phyloP scores from a whole-genome alignment of 2,797 vertebrate species.

The Sebastolobus alascanus region DNA sequence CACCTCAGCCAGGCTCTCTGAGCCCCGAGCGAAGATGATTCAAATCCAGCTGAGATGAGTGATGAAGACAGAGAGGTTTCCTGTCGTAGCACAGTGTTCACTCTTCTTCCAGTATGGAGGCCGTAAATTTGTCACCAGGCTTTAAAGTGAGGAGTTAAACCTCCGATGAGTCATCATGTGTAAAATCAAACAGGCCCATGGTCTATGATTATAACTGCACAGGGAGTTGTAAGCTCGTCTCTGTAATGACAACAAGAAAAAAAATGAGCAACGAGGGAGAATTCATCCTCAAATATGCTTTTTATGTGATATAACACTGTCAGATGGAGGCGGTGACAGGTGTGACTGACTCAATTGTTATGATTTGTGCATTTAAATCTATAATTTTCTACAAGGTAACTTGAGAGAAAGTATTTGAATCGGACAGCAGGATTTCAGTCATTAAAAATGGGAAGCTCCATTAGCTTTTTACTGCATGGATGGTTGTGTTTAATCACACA shows the following conservation, averaged over 20 bases:
- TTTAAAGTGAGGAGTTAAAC: slow-evolving; percentile 73
- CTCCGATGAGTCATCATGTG: slow-evolving; percentile 77
- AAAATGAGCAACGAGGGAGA: slow-evolving; percentile 48
- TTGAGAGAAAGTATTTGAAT: slow-evolving; percentile 2
- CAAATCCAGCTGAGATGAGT: slow-evolving; percentile 68
- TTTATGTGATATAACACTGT: slow-evolving; percentile 50
- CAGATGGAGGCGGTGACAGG: slow-evolving; percentile 47
- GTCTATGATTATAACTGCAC: slow-evolving; percentile 66
- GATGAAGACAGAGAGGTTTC: slow-evolving; percentile 62
- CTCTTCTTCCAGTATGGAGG: slow-evolving; percentile 45
- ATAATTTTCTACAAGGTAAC: slow-evolving; percentile 4
- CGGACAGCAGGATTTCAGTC: neutral
- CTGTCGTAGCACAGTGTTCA: slow-evolving; percentile 48
- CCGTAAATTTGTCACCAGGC: slow-evolving; percentile 74
- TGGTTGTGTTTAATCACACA: slow-evolving; percentile 24
- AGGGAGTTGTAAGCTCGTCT: slow-evolving; percentile 65
- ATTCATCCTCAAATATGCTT: slow-evolving; percentile 53
- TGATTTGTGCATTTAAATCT: slow-evolving; percentile 28
- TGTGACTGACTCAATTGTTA: slow-evolving; percentile 36
- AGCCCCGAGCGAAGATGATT: slow-evolving; percentile 67
- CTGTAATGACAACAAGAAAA: slow-evolving; percentile 59
- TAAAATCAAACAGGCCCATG: slow-evolving; percentile 65
- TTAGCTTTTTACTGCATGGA: slow-evolving; percentile 1
- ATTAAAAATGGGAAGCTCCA: neutral
- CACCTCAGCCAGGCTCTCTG: slow-evolving; percentile 50